phyloP scores from a whole-genome alignment of 2,888 invertebrate species.

The Agriopis aurantiaria region DNA sequence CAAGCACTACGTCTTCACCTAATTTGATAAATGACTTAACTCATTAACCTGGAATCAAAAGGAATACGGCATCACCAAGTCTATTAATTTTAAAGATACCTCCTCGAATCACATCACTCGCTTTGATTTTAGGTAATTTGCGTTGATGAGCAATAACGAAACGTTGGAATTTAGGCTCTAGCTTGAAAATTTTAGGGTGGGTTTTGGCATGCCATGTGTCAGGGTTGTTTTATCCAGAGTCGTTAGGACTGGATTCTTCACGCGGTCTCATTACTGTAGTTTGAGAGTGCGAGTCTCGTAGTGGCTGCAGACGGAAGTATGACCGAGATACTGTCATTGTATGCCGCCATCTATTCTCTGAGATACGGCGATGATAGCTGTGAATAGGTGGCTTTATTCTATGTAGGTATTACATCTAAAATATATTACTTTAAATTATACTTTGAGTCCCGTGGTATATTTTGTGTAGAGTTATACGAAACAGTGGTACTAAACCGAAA shows the following conservation, averaged over 20 bases:
- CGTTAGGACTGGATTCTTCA: constrained; percentile 57
- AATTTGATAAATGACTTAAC: constrained; percentile 41
- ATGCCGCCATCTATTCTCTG: constrained; percentile 45
- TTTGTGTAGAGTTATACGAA: no score
- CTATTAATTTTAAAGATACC: constrained; percentile 50
- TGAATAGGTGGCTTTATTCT: constrained; percentile 2
- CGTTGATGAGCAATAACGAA: constrained; percentile 29
- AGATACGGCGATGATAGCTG: constrained; percentile 22
- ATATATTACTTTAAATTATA: no score
- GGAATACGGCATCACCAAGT: constrained; percentile 43
- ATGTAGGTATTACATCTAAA: not conserved
- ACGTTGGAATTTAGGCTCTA: constrained; percentile 35
- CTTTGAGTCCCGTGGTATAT: no score
- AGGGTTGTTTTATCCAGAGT: constrained; percentile 52
- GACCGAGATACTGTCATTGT: constrained; percentile 55
- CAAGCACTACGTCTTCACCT: constrained; percentile 17
- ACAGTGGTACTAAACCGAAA: no score
- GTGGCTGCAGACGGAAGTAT: constrained; percentile 46
- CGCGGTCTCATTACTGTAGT: constrained; percentile 62
- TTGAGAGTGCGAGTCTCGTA: constrained; percentile 54
- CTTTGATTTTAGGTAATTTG: constrained; percentile 54
- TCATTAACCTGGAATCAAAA: constrained; percentile 45
- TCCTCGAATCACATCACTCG: constrained; percentile 43
- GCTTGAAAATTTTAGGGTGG: constrained; percentile 32
- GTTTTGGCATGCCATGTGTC: constrained; percentile 39